These are phyloP conservation scores for Eubucco bourcierii DNA, from an alignment of 2,113 vertebrate genomes.

Conservation along the genomic window DNA sequence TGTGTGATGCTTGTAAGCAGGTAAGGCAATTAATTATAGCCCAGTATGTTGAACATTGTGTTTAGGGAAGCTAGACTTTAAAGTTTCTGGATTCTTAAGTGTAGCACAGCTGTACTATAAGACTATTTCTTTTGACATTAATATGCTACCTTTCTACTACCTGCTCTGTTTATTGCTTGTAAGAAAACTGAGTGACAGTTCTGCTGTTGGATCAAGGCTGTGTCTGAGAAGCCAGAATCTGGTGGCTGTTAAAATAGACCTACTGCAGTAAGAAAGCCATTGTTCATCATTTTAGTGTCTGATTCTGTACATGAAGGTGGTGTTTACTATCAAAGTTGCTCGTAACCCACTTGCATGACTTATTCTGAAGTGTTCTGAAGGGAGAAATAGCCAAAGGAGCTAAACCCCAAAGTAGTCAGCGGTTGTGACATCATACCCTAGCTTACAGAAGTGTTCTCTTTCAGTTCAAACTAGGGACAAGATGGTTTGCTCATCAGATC, in stretches of 20 bases:
- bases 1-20: not conserved
- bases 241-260: not conserved
- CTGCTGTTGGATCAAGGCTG: not conserved
- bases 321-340: not conserved
- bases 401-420: not conserved
- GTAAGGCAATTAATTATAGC: not conserved
- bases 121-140: not conserved
- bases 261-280: rapidly evolving
- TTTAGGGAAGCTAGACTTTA: not conserved
- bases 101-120: not conserved
- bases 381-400: not conserved
- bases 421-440: not conserved
- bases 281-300: not conserved
- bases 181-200: not conserved
- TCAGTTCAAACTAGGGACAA: not conserved
- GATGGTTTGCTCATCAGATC: not conserved
- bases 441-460: not conserved
- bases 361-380: not conserved
- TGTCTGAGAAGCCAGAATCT: not conserved
- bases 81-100: not conserved
- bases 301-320: not conserved
- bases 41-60: not conserved
- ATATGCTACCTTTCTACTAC: not conserved
- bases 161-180: not conserved
- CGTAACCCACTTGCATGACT: not conserved